phyloP scores from a whole-genome alignment of 2,888 invertebrate genomes.

The Hipparchia sbordonii region DNA sequence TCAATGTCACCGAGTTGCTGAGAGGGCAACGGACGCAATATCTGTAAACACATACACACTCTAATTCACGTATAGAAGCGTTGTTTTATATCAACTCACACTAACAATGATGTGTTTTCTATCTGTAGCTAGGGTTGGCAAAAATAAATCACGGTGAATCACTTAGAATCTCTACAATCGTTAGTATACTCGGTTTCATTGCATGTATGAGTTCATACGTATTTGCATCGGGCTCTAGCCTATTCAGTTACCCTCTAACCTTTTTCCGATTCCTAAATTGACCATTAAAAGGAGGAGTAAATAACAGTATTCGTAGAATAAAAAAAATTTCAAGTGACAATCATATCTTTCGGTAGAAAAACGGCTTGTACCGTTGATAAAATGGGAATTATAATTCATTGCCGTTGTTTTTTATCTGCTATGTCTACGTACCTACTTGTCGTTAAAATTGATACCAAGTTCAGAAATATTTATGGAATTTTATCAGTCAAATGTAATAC shows the following conservation, averaged over 20 bases:
- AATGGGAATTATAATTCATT: conserved; percentile 67
- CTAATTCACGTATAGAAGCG: conserved; percentile 47
- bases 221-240: no score
- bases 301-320: neutral
- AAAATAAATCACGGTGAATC: conserved; percentile 15
- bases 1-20: conserved; percentile 81
- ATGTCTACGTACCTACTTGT: conserved; percentile 46
- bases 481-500: conserved; percentile 11
- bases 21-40: conserved; percentile 79
- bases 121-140: conserved; percentile 48
- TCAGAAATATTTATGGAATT: conserved; percentile 35
- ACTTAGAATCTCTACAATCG: neutral
- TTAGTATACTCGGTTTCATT: neutral
- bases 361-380: conserved; percentile 32
- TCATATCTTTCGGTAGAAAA: conserved; percentile 22
- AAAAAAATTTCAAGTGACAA: conserved; percentile 23
- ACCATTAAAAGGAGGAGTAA: no score
- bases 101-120: conserved; percentile 47
- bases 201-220: neutral
- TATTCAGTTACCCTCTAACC: no score
- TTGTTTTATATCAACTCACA: conserved; percentile 37
- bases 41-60: conserved; percentile 64
- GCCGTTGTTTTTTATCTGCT: conserved; percentile 63
- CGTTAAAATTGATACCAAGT: conserved; percentile 34
- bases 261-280: no score